These are phyloP conservation scores for Penaeus chinensis DNA, from an alignment of 1,140 invertebrate species.

Conservation along the genomic window DNA sequence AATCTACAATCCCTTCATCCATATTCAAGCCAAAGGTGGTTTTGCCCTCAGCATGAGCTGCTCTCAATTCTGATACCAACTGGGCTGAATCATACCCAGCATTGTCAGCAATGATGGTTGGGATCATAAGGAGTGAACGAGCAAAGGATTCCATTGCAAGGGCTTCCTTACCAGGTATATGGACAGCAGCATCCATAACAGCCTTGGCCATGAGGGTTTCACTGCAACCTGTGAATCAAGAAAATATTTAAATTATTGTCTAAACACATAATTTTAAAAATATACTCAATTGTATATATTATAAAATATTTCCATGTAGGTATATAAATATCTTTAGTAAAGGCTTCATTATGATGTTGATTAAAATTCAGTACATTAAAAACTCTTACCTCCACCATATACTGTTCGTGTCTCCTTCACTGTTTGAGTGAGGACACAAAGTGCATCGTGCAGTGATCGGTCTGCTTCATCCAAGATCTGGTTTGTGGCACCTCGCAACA, in stretches of 20 bases:
- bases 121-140: constrained; percentile 86
- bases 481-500: constrained; percentile 98
- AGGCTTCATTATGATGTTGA: neutral
- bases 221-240: constrained; percentile 75
- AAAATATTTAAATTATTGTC: too few relatives aligned
- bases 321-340: constrained; percentile 25
- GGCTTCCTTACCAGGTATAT: constrained; percentile 96
- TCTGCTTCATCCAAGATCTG: constrained; percentile 99
- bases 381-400: constrained; percentile 84
- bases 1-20: constrained; percentile 84
- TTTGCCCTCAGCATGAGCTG: constrained; percentile 85
- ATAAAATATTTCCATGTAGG: neutral
- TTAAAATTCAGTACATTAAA: neutral
- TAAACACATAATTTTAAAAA: constrained; percentile 20
- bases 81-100: constrained; percentile 98
- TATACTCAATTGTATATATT: neutral
- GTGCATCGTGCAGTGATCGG: constrained; percentile 95
- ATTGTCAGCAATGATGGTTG: constrained; percentile 97
- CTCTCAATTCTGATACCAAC: constrained; percentile 88
- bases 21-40: constrained; percentile 90
- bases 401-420: constrained; percentile 92
- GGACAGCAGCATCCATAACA: constrained; percentile 83
- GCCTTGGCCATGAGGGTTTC: constrained; percentile 98
- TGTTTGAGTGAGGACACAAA: constrained; percentile 96
- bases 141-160: constrained; percentile 98